phyloP scores from a whole-genome alignment of 2,797 vertebrate species.

The Iguana delicatissima region DNA sequence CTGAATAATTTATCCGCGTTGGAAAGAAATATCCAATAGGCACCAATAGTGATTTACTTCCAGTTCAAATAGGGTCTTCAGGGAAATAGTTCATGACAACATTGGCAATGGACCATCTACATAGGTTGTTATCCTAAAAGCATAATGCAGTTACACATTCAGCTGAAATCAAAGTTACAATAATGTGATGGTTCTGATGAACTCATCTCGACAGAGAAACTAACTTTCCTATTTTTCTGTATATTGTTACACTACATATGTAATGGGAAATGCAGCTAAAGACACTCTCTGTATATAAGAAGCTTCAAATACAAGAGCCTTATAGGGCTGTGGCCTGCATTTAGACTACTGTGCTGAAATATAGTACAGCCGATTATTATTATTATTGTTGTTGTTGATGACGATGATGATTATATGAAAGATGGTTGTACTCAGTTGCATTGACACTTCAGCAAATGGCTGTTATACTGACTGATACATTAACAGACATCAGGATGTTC shows the following conservation, averaged over 20 bases:
- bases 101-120: neutral
- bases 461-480: neutral
- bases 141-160: neutral
- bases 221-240: neutral
- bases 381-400: neutral
- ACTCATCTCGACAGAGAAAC: neutral
- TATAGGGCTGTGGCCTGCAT: neutral
- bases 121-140: neutral
- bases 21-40: neutral
- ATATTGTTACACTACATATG: neutral
- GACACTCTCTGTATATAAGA: neutral
- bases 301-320: neutral
- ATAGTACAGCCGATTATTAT: neutral
- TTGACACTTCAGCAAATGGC: accelerated
- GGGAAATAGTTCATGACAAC: neutral
- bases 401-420: neutral
- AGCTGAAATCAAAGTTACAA: neutral
- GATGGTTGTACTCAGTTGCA: neutral
- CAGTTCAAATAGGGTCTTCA: neutral
- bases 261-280: neutral
- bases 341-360: neutral
- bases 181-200: neutral
- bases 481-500: accelerated
- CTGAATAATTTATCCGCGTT: neutral
- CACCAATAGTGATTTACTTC: too few relatives aligned